Base-by-base conservation (phyloP, 1,140 invertebrate genomes). In the Heliconius melpomene region DNA sequence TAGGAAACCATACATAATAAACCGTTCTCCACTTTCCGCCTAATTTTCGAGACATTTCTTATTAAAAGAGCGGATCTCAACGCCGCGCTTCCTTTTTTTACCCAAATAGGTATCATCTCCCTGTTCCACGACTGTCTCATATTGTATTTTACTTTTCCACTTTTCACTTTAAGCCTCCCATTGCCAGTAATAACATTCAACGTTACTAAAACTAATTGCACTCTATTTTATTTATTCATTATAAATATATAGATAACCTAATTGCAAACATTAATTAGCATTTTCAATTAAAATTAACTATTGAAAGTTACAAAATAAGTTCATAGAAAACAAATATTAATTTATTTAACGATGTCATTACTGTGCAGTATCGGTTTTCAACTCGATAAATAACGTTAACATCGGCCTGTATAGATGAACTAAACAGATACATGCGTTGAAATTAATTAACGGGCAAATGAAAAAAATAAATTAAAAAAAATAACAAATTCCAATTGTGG, bases 311-410 rank as follows among this genome's bases (percentile, higher is more conserved):
- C 60, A 26, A 66, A 52, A 66, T 66, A 66, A 66, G 26, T 66
- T 66, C 5, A 66, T 66, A 66, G 60, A 66, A 66, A 66, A 66
- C 60, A 66, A 26, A 66, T 66, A 66, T 66, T 60, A 66, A 29
- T 66, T 29, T 66, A 29, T 3, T 66, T 66, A 66, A 66, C 26
- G 60, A 66, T 66, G 60, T 66, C 60, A 66, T 66, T 66, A 66
- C 60, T 29, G 26, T 6, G 23, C 16, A 66, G 23, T 66, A 66
- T 66, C 23, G 26, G 23, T n/a, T 29, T 29, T 26, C 23, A 29
- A 23, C 9, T 66, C 60, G 60, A 66, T 66, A 66, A 29, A 66
- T 66, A 66, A 29, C 26, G 60, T 66, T 66, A 66, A 66, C 13
- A 66, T 29, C 20, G n/a, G 9, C 60, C 11, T 26, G 11, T 66